A percentile compares a stretch with the other conserved stretches of the same genome.
Conservation (phyloP, 1,140 invertebrate species). For the Thaumetopoea pityocampa region DNA sequence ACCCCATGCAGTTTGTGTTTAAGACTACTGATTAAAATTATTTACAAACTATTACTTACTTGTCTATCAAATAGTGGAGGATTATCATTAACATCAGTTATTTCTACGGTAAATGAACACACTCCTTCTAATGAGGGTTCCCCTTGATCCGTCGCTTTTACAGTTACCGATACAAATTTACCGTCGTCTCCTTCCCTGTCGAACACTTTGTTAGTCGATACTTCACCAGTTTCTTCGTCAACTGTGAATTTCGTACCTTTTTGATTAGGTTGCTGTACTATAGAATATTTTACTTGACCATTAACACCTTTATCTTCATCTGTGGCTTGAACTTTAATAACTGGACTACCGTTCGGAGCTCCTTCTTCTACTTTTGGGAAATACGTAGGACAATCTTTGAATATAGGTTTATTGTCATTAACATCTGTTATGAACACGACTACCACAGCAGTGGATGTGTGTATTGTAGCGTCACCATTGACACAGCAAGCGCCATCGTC, state of each 20-base stretch:
- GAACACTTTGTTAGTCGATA: constrained; percentile 96
- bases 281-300: constrained; percentile 94
- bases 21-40: constrained; percentile 21
- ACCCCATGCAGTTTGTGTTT: constrained; percentile 36
- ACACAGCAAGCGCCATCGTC: constrained; percentile 95
- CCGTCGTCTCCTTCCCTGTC: constrained; percentile 96
- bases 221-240: constrained; percentile 95
- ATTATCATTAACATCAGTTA: constrained; percentile 96
- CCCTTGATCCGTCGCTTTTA: constrained; percentile 97
- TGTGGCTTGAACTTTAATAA: constrained; percentile 94
- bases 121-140: constrained; percentile 95
- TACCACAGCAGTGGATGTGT: constrained; percentile 95
- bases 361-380: constrained; percentile 95
- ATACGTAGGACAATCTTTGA: constrained; percentile 94
- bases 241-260: constrained; percentile 97
- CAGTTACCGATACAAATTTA: constrained; percentile 96
- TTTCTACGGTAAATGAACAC: constrained; percentile 97
- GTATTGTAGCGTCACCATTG: constrained; percentile 89
- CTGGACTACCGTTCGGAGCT: constrained; percentile 92
- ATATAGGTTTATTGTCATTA: constrained; percentile 96
- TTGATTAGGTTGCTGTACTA: constrained; percentile 96
- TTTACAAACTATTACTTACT: constrained; percentile 75
- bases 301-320: constrained; percentile 97
- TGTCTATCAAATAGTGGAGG: constrained; percentile 95
- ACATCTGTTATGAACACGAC: constrained; percentile 98